Evolutionary conservation across 1,140 invertebrate genomes (phyloP).

Genomic region (Periplaneta americana): DNA sequence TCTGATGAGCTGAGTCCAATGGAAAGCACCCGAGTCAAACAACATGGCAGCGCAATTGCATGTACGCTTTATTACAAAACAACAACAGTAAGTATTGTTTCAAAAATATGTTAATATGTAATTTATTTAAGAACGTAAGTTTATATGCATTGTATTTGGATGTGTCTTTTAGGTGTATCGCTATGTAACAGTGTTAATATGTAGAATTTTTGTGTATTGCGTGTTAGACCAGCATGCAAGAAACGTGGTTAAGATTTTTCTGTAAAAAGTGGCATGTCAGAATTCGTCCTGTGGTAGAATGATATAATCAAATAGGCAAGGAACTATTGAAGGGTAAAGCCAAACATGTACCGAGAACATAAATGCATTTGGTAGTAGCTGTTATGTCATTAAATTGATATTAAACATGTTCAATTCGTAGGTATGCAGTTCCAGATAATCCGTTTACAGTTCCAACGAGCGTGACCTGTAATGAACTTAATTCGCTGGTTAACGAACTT

Average conservation of each 20-base stretch:
- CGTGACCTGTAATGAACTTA: slow-evolving; percentile 63
- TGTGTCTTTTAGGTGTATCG: not conserved
- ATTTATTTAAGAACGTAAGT: not conserved
- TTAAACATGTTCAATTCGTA: slow-evolving; percentile 50
- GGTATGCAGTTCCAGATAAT: slow-evolving; percentile 81
- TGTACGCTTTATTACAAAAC: slow-evolving; percentile 73
- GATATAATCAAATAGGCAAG: too few species aligned
- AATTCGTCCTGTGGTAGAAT: too few species aligned
- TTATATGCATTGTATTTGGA: not conserved
- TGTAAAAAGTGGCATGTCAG: not conserved
- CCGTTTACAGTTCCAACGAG: slow-evolving; percentile 72
- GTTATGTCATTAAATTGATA: too few species aligned
- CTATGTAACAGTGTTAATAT: not conserved
- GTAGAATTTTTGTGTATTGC: not conserved
- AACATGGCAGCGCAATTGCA: slow-evolving; percentile 50
- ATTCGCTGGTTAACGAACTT: slow-evolving; percentile 74
- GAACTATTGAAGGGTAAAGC: too few species aligned
- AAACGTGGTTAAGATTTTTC: not conserved
- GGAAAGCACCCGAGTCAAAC: not conserved
- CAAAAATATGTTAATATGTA: not conserved
- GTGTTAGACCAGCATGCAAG: not conserved
- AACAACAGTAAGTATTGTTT: slow-evolving; percentile 58
- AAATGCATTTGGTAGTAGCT: too few species aligned
- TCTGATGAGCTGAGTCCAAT: too few species aligned
- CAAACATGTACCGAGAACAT: too few species aligned